Percentiles rank a stretch among this genome's conserved stretches.
These are phyloP conservation scores for Trachelus stipa DNA, from an alignment of 2,888 invertebrate species.

Conservation along the genomic window DNA sequence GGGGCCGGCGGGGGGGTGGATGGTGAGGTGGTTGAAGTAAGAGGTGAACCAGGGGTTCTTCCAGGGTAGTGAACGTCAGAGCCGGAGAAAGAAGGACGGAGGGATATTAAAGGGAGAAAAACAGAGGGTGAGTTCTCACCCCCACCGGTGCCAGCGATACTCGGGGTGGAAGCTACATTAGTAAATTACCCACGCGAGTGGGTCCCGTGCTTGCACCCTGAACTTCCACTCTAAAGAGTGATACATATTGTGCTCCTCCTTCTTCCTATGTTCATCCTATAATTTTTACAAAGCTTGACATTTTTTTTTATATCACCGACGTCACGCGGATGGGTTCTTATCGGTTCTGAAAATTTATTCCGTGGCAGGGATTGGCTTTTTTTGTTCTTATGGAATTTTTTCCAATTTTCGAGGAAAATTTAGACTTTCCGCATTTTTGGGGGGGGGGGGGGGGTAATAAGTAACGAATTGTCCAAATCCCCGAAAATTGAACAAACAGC, in stretches of 20 bases:
- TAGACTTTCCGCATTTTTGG: neutral
- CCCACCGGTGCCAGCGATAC: neutral
- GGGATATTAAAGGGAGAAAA: constrained; percentile 7
- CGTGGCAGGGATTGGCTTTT: neutral
- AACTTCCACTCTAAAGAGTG: constrained; percentile 4
- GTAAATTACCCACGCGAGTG: constrained; percentile 53
- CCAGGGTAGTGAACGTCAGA: constrained; percentile 26
- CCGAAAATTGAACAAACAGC: constrained; percentile 38
- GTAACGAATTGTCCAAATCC: constrained; percentile 35
- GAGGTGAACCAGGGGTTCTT: constrained; percentile 18
- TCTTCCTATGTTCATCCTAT: neutral
- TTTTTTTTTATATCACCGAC: neutral
- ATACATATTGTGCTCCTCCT: neutral
- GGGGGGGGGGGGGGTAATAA: constrained; percentile 21
- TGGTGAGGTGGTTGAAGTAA: constrained; percentile 15
- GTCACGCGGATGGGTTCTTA: too few relatives aligned
- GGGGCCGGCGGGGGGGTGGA: constrained; percentile 17
- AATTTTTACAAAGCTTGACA: neutral
- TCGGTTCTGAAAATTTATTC: neutral
- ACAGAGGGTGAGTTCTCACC: neutral
- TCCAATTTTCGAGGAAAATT: neutral
- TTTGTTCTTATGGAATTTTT: neutral
- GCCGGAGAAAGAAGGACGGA: constrained; percentile 25
- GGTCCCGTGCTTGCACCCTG: constrained; percentile 16
- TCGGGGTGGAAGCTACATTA: constrained; percentile 51